These are phyloP conservation scores for Cylas formicarius DNA, from an alignment of 1,140 invertebrate species.

Conservation along the genomic window DNA sequence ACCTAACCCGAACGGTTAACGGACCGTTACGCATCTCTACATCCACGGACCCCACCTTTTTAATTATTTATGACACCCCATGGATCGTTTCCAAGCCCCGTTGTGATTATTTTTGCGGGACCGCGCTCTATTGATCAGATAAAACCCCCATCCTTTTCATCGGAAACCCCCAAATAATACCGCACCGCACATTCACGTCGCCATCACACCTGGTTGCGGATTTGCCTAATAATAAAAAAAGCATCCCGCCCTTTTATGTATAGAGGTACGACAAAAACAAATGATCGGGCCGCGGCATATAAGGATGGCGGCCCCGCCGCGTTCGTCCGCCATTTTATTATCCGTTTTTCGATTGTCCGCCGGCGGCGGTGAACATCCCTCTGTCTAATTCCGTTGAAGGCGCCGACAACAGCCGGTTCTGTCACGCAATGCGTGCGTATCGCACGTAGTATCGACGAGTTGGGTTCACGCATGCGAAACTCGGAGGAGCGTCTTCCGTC, in stretches of 20 bases:
- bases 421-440: slow-evolving; percentile 31
- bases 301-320: slow-evolving; percentile 21
- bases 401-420: slow-evolving; percentile 15
- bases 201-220: slow-evolving; percentile 21
- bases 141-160: slow-evolving; percentile 22
- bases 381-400: slow-evolving; percentile 26
- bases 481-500: too few species aligned
- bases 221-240: slow-evolving; percentile 22
- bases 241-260: slow-evolving; percentile 26
- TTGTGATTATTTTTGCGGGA: slow-evolving; percentile 8
- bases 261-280: slow-evolving; percentile 31
- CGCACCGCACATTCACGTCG: slow-evolving; percentile 13
- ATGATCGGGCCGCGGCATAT: slow-evolving; percentile 23
- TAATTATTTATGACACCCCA: slow-evolving; percentile 3
- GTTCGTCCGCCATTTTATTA: slow-evolving; percentile 29
- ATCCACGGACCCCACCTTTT: too few species aligned
- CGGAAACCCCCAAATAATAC: slow-evolving; percentile 25
- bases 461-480: slow-evolving; percentile 27
- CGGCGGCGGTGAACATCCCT: slow-evolving; percentile 31
- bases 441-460: slow-evolving; percentile 28
- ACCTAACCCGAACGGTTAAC: too few species aligned
- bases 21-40: too few species aligned
- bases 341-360: slow-evolving; percentile 26
- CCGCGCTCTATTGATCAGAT: slow-evolving; percentile 9
- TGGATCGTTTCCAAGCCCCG: too few species aligned